Conservation (phyloP, 2,113 vertebrate genomes). For the Micronycteris hirsuta region DNA sequence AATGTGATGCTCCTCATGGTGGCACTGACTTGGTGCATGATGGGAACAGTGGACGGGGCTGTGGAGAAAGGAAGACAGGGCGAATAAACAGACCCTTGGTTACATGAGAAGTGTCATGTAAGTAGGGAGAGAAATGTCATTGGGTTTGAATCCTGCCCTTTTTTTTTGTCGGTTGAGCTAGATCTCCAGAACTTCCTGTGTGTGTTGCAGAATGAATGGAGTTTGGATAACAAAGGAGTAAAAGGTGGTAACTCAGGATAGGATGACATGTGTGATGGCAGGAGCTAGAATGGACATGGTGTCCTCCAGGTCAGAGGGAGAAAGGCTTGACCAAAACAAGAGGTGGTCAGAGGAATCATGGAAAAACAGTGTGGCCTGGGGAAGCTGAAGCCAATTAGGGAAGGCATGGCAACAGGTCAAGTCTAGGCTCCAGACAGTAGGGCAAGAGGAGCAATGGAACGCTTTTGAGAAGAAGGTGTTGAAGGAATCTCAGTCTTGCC, state of each 20-base stretch:
- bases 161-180: background rate
- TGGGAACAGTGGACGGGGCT: slow-evolving; percentile 98
- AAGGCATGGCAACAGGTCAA: background rate
- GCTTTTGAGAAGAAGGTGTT: background rate
- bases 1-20: slow-evolving; percentile 98
- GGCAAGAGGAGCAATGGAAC: background rate
- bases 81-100: background rate
- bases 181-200: background rate
- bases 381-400: background rate
- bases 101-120: background rate
- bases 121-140: background rate
- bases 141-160: background rate
- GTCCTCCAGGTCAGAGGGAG: background rate
- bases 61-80: slow-evolving; percentile 67
- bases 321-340: background rate
- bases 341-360: background rate
- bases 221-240: background rate
- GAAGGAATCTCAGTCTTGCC: background rate
- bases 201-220: background rate
- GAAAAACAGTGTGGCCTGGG: background rate
- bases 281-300: background rate
- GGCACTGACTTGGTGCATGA: slow-evolving; percentile 99
- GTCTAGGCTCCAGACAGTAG: background rate
- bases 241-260: background rate
- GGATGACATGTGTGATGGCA: background rate